Evolutionary conservation across 1,140 invertebrate genomes (phyloP), one percentile per base, ranked within the genome.

Genomic region (Nephila pilipes): DNA sequence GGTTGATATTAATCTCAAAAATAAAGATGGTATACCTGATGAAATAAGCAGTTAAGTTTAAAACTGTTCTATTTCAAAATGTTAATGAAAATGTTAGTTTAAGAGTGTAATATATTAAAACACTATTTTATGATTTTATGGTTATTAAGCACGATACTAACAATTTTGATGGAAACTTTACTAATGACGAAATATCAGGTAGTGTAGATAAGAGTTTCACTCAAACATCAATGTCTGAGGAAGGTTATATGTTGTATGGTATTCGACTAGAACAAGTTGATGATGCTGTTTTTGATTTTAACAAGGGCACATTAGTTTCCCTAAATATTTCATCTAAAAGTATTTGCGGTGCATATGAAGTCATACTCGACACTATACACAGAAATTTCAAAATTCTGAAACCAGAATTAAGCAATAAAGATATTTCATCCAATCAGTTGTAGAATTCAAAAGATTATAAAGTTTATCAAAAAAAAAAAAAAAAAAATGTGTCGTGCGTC

Each of bases 181-280:
- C 85, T 20, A 87, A 63, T 54, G 58, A 60, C 63, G 85, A 87
- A 58, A 60, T 87, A 38, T 87, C 85, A 29, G 58, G 63, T 87
- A 87, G 54, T 20, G 36, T 87, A 32, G 85, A 87, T 54, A 87
- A 87, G 32, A 75, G 63, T 38, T 87, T 60, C 20, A 60, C 85
- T 32, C 36, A 87, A 38, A 54, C 38, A 10, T 14, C 80, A 18
- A 20, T 22, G 20, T 46, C 80, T 3, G 69, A 75, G 10, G n/a
- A 25, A 16, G 6, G 20, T 75, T n/a, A 81, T 81, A 38, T 55
- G 22, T 75, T 75, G 69, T 75, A 75, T 32, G 18, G 29, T 29
- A 75, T 75, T 32, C 25, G 25, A 75, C 10, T 18, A 32, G 69
- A 75, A 75, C 69, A 75, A 16, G 16, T 18, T 60, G 29, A 32